A percentile compares a stretch with the other conserved stretches of the same genome.
These are phyloP conservation scores for Hippoglossus stenolepis DNA, from an alignment of 2,113 vertebrate genomes.

Conservation along the genomic window DNA sequence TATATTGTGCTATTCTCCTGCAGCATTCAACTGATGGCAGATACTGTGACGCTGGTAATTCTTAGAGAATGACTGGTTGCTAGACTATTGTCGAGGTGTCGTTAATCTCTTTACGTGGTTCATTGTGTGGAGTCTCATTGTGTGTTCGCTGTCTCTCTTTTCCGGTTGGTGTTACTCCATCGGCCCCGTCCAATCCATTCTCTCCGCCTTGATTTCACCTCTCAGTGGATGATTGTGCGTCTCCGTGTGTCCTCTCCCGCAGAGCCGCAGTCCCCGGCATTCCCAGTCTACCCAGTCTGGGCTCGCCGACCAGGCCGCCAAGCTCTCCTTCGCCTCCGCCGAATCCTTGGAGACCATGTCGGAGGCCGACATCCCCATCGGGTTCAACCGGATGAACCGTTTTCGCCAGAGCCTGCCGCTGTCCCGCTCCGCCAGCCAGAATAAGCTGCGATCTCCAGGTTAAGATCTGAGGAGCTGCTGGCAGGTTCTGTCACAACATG, in stretches of 20 bases:
- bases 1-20: conserved; percentile 21
- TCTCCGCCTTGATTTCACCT: conserved; percentile 49
- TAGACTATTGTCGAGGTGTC: conserved; percentile 62
- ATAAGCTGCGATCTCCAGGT: conserved; percentile 97
- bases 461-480: conserved; percentile 46
- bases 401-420: conserved; percentile 97
- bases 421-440: conserved; percentile 97
- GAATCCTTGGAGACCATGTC: conserved; percentile 99
- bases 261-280: conserved; percentile 96
- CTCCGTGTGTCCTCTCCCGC: conserved; percentile 37
- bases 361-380: conserved; percentile 95
- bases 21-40: conserved; percentile 43
- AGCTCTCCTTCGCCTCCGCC: conserved; percentile 96
- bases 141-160: conserved; percentile 52
- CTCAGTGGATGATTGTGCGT: conserved; percentile 25
- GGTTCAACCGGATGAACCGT: conserved; percentile 98
- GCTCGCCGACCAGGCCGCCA: conserved; percentile 95
- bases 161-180: conserved; percentile 52
- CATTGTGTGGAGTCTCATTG: conserved; percentile 57
- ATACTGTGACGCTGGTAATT: conserved; percentile 52
- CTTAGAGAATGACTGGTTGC: conserved; percentile 55
- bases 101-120: conserved; percentile 67
- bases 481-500: conserved; percentile 24
- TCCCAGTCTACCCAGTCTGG: conserved; percentile 96
- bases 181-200: conserved; percentile 56